Conservation (phyloP, 2,888 invertebrate genomes). For the Drosophila gaucha region DNA sequence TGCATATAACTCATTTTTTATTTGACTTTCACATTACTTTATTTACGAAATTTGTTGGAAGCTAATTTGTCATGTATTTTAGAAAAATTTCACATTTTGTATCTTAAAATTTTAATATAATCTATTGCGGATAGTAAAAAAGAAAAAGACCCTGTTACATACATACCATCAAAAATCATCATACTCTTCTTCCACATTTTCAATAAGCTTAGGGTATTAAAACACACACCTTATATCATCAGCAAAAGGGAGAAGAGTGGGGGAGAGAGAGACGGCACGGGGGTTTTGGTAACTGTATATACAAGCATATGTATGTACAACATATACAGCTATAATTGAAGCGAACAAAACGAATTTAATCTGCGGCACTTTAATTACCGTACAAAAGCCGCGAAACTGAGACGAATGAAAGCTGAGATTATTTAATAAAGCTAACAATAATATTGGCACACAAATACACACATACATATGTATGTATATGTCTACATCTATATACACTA, state of each 20-base stretch:
- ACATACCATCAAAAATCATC: background rate
- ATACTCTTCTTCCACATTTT: background rate
- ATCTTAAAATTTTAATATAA: too few species aligned
- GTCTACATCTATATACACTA: background rate
- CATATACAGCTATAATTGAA: conserved; percentile 6
- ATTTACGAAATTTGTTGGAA: too few species aligned
- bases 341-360: conserved; percentile 51
- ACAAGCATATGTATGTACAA: background rate
- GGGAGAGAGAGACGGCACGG: background rate
- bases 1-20: too few species aligned
- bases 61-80: too few species aligned
- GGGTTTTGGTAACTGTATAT: background rate
- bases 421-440: conserved; percentile 64
- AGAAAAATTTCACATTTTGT: too few species aligned
- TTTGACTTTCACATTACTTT: too few species aligned
- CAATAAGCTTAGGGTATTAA: conserved; percentile 2
- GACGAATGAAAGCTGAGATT: conserved; percentile 41
- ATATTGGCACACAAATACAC: conserved; percentile 8
- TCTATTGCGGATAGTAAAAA: too few species aligned
- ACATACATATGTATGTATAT: background rate
- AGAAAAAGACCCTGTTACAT: background rate
- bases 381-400: conserved; percentile 62
- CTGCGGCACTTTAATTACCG: conserved; percentile 63
- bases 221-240: conserved; percentile 14
- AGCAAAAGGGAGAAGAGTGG: background rate